Conservation (phyloP, 2,797 vertebrate genomes). For the Ptychobarbus kaznakovi region DNA sequence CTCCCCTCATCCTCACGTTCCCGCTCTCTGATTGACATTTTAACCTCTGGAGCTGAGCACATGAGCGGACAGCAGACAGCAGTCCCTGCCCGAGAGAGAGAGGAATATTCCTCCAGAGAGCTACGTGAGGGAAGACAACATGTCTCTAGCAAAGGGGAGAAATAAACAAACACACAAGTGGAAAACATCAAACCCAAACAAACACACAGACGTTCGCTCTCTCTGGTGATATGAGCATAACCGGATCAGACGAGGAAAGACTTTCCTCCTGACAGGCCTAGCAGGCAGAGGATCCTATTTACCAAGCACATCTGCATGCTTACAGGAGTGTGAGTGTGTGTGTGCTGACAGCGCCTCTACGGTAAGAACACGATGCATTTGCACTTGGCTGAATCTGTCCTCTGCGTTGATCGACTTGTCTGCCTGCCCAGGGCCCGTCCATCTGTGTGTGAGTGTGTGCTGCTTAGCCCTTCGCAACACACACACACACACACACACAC, state of each 20-base stretch:
- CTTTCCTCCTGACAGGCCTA: slow-evolving; percentile 52
- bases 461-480: slow-evolving; percentile 27
- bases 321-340: slow-evolving; percentile 59
- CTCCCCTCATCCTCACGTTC: not conserved
- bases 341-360: slow-evolving; percentile 74
- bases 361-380: slow-evolving; percentile 74
- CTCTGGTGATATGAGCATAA: slow-evolving; percentile 38
- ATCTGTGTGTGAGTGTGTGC: slow-evolving; percentile 73
- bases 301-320: slow-evolving; percentile 66
- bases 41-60: slow-evolving; percentile 38
- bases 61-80: slow-evolving; percentile 46
- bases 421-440: slow-evolving; percentile 76
- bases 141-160: slow-evolving; percentile 38
- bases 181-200: slow-evolving; percentile 42
- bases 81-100: slow-evolving; percentile 40
- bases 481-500: slow-evolving; percentile 34
- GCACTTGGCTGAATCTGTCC: slow-evolving; percentile 79
- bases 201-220: slow-evolving; percentile 37
- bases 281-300: slow-evolving; percentile 59
- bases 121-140: slow-evolving; percentile 22
- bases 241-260: slow-evolving; percentile 53
- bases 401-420: slow-evolving; percentile 60
- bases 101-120: slow-evolving; percentile 46
- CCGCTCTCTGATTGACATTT: slow-evolving; percentile 33
- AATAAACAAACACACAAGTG: slow-evolving; percentile 49